Percentiles rank a stretch among this genome's conserved stretches.
Evolutionary conservation across 2,888 invertebrate species (phyloP).

Genomic region (Branchipolynoe longqiensis): DNA sequence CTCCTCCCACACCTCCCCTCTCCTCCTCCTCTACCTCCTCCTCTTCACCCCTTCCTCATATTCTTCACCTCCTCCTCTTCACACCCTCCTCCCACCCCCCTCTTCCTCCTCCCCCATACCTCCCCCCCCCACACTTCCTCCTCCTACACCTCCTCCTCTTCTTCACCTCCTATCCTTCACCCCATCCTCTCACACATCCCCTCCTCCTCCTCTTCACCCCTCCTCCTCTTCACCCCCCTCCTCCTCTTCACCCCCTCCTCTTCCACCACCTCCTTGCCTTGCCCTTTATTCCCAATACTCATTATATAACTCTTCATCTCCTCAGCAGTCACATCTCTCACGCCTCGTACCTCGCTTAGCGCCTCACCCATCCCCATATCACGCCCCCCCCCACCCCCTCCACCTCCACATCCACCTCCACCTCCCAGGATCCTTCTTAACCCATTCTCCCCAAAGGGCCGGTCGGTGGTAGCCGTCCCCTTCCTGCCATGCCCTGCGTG

Average conservation of each 20-base stretch:
- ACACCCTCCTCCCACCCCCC: background rate
- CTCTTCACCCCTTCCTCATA: background rate
- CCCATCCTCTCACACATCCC: too few species aligned
- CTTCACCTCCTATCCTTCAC: too few species aligned
- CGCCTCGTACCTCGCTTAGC: too few species aligned
- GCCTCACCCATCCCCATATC: too few species aligned
- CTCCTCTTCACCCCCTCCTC: background rate
- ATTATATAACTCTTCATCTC: too few species aligned
- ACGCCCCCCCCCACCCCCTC: background rate
- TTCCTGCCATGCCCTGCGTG: conserved; percentile 9
- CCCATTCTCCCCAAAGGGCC: background rate
- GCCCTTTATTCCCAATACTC: too few species aligned
- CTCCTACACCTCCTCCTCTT: too few species aligned
- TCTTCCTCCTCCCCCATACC: background rate
- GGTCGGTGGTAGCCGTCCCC: background rate
- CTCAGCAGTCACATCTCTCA: too few species aligned
- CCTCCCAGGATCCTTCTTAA: background rate
- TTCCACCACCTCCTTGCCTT: too few species aligned
- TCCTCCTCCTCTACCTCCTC: background rate
- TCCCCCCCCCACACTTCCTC: background rate
- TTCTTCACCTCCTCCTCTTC: too few species aligned
- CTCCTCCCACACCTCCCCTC: background rate
- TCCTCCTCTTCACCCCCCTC: background rate
- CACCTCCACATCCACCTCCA: background rate
- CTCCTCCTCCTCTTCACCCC: background rate